These are phyloP conservation scores for Apaloderma vittatum DNA, from an alignment of 2,113 vertebrate species.

Conservation along the genomic window DNA sequence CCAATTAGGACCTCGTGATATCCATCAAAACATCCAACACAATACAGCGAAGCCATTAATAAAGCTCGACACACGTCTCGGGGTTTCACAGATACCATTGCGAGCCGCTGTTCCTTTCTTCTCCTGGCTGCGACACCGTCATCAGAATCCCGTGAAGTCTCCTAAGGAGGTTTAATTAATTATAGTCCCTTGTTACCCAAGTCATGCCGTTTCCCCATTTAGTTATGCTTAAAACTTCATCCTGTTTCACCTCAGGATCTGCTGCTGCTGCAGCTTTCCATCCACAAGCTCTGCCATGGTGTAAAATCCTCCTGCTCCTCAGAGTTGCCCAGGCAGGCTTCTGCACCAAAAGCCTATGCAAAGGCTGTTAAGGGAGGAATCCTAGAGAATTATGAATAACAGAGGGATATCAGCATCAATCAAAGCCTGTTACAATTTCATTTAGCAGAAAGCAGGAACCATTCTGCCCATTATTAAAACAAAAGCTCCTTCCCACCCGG, in stretches of 20 bases:
- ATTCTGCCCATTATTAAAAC: neutral
- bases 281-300: neutral
- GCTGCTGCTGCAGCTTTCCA: neutral
- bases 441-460: neutral
- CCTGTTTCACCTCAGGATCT: neutral
- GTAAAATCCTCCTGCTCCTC: neutral
- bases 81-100: neutral
- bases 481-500: neutral
- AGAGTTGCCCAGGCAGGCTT: neutral
- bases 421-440: neutral
- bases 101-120: neutral
- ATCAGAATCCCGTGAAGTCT: neutral
- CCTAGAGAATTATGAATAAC: neutral
- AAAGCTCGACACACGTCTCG: rapidly evolving
- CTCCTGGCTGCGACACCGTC: neutral
- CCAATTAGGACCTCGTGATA: constrained; percentile 4
- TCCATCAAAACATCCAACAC: neutral
- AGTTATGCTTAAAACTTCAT: neutral
- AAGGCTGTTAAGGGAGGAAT: neutral
- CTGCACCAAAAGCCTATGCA: neutral
- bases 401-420: neutral
- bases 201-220: neutral
- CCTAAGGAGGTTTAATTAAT: neutral
- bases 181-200: neutral
- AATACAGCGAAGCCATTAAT: neutral